phyloP scores from a whole-genome alignment of 2,888 invertebrate species.

The Carcina quercana region DNA sequence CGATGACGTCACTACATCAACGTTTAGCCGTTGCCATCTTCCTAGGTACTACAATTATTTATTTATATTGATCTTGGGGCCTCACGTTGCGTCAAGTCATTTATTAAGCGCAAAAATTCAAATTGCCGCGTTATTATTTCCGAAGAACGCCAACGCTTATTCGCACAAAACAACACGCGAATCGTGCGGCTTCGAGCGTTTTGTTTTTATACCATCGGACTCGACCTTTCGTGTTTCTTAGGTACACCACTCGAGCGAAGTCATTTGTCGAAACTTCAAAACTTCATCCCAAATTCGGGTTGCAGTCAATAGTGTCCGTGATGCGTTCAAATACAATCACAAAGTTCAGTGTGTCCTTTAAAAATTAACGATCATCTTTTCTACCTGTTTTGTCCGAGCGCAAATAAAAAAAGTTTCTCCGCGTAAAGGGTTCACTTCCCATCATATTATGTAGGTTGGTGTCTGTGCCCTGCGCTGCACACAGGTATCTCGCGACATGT shows the following conservation, averaged over 20 bases:
- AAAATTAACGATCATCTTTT: slow-evolving; percentile 73
- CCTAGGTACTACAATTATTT: background rate
- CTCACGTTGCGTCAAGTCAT: no score
- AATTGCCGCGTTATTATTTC: no score
- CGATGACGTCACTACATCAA: slow-evolving; percentile 32
- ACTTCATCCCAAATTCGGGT: slow-evolving; percentile 14
- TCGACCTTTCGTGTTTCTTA: no score
- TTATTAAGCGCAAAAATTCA: no score
- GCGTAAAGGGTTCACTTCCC: slow-evolving; percentile 76
- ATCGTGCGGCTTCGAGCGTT: no score
- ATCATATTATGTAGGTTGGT: slow-evolving; percentile 62
- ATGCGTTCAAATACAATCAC: slow-evolving; percentile 42
- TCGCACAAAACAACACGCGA: no score
- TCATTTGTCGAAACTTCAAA: no score
- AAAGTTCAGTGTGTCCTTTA: slow-evolving; percentile 64
- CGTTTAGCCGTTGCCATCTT: no score
- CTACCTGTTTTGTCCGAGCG: slow-evolving; percentile 74
- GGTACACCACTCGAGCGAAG: no score
- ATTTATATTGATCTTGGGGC: background rate
- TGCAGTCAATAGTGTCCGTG: slow-evolving; percentile 34
- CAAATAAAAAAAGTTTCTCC: slow-evolving; percentile 73
- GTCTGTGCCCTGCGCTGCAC: slow-evolving; percentile 31
- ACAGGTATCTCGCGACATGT: no score
- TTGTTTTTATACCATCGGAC: no score
- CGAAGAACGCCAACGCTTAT: no score